Percentiles rank a stretch among this genome's conserved stretches.
phyloP scores from a whole-genome alignment of 2,113 vertebrate species.

The Phalacrocorax pelagicus region DNA sequence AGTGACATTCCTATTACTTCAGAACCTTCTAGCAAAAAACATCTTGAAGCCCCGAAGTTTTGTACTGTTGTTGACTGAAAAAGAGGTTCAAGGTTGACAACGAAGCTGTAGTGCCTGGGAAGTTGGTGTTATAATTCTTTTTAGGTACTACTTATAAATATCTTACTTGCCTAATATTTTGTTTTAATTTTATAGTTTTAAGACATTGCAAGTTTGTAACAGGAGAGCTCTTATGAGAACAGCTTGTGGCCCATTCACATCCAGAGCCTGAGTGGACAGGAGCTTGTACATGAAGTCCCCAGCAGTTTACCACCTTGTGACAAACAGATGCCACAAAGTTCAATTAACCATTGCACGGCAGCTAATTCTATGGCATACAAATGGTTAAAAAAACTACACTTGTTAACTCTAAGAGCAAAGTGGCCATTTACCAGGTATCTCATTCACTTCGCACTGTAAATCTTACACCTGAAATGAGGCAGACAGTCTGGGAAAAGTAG shows the following conservation, averaged over 20 bases:
- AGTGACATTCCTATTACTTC: neutral
- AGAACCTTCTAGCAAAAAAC: neutral
- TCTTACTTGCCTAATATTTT: neutral
- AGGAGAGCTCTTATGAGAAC: neutral
- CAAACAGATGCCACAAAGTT: neutral
- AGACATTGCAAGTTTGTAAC: neutral
- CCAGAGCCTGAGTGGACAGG: neutral
- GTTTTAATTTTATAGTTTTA: neutral
- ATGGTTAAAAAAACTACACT: neutral
- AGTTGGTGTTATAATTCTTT: neutral
- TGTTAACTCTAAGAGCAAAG: neutral
- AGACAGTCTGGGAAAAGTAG: neutral
- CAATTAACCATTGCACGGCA: neutral
- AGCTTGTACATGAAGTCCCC: neutral
- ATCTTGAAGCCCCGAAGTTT: accelerated
- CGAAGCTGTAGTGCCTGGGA: neutral
- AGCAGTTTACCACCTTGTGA: neutral
- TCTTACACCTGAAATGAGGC: neutral
- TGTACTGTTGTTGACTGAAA: neutral
- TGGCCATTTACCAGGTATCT: neutral
- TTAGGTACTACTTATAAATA: neutral
- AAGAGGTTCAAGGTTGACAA: neutral
- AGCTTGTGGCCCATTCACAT: neutral
- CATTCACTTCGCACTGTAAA: neutral
- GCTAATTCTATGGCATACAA: neutral